Percentiles rank a stretch among this genome's conserved stretches.
Evolutionary conservation across 2,888 invertebrate species (phyloP).

Genomic region (Synanthedon vespiformis): DNA sequence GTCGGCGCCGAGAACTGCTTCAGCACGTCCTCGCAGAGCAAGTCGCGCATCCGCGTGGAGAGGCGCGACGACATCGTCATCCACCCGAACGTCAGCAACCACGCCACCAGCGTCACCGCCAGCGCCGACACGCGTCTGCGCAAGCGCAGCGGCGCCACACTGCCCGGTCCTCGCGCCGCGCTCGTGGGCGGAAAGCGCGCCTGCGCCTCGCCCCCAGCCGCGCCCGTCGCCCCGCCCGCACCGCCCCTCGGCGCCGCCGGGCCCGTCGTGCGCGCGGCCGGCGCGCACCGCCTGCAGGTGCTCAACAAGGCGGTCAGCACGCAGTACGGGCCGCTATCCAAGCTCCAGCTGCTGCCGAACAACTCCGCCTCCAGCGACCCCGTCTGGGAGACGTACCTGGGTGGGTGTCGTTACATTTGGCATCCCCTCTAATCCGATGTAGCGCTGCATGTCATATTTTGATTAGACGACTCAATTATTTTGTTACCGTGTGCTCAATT

Average conservation of each 20-base stretch:
- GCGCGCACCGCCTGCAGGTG: slow-evolving; percentile 57
- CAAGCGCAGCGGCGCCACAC: slow-evolving; percentile 31
- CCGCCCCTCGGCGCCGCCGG: slow-evolving; percentile 51
- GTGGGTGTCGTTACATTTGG: slow-evolving; percentile 26
- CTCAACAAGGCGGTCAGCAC: slow-evolving; percentile 69
- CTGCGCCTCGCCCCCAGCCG: slow-evolving; percentile 7
- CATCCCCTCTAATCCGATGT: too few species aligned
- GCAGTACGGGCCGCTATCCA: slow-evolving; percentile 70
- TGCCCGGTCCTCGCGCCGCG: slow-evolving; percentile 38
- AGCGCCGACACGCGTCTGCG: slow-evolving; percentile 49
- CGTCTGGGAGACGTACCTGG: slow-evolving; percentile 78
- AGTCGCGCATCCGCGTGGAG: slow-evolving; percentile 85
- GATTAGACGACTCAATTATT: too few species aligned
- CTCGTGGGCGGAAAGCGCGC: slow-evolving; percentile 21
- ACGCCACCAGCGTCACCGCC: slow-evolving; percentile 36
- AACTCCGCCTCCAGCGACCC: slow-evolving; percentile 70
- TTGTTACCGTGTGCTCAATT: too few species aligned
- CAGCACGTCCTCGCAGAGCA: slow-evolving; percentile 81
- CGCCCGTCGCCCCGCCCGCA: slow-evolving; percentile 17
- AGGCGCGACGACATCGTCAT: slow-evolving; percentile 75
- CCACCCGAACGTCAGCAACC: slow-evolving; percentile 69
- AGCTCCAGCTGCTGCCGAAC: slow-evolving; percentile 68
- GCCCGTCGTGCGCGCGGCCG: slow-evolving; percentile 54
- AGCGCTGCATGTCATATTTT: too few species aligned
- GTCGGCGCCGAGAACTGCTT: slow-evolving; percentile 71